phyloP scores from a whole-genome alignment of 1,140 invertebrate genomes.

The Procambarus clarkii region DNA sequence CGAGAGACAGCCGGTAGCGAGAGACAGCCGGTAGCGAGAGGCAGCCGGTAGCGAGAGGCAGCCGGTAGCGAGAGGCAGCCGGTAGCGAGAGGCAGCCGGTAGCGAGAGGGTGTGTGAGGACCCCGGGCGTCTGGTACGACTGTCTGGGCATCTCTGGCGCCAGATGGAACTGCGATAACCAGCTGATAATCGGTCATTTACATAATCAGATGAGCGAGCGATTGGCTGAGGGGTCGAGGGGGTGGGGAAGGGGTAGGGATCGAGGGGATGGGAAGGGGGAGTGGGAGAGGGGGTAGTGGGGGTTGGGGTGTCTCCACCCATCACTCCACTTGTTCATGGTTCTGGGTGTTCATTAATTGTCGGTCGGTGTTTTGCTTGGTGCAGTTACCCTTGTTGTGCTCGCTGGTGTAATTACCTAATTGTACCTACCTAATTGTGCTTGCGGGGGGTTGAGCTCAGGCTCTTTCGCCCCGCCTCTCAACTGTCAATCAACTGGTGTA shows the following conservation, averaged over 20 bases:
- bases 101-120: neutral
- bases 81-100: neutral
- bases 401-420: neutral
- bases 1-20: too few relatives aligned
- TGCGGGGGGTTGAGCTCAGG: too few relatives aligned
- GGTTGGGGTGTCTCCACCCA: too few relatives aligned
- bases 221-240: slow-evolving; percentile 13
- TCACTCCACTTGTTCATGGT: neutral
- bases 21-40: too few relatives aligned
- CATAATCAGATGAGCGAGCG: slow-evolving; percentile 60
- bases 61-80: too few relatives aligned
- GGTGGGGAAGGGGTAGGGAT: neutral
- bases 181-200: slow-evolving; percentile 56
- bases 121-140: slow-evolving; percentile 50
- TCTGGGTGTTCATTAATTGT: neutral
- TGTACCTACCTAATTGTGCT: too few relatives aligned
- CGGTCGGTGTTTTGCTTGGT: too few relatives aligned
- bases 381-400: neutral
- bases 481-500: too few relatives aligned
- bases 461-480: too few relatives aligned
- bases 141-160: slow-evolving; percentile 60
- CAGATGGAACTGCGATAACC: slow-evolving; percentile 53
- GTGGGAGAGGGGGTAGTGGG: too few relatives aligned
- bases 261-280: neutral
- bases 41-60: too few relatives aligned